A percentile compares a stretch with the other conserved stretches of the same genome.
Conservation (phyloP, 2,888 invertebrate genomes). For the Zhengitettix transpicula region DNA sequence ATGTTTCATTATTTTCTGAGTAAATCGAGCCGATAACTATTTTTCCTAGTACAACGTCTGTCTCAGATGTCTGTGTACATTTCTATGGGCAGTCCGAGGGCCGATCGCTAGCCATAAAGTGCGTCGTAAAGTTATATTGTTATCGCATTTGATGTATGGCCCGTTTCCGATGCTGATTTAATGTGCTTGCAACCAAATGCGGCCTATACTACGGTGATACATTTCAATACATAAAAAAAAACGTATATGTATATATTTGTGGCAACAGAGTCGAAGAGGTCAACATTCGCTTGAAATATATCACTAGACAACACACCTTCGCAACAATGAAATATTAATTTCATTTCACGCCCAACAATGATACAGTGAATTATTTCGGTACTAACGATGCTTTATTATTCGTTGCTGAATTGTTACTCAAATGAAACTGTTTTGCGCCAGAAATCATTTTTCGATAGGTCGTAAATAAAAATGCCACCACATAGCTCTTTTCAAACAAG, state of each 20-base stretch:
- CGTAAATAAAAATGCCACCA: too few species aligned
- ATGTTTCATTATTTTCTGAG: too few species aligned
- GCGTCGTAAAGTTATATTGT: not conserved
- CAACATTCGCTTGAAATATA: not conserved
- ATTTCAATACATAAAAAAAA: not conserved
- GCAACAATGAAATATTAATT: not conserved
- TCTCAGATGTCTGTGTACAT: too few species aligned
- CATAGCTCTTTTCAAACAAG: too few species aligned
- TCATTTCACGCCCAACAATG: not conserved
- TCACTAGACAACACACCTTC: not conserved
- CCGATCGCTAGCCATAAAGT: not conserved
- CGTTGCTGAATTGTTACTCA: too few species aligned
- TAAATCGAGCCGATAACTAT: too few species aligned
- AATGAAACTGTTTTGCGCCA: too few species aligned
- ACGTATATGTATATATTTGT: not conserved
- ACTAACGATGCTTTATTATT: too few species aligned
- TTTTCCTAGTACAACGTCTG: too few species aligned
- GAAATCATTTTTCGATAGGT: too few species aligned
- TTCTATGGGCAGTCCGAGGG: too few species aligned
- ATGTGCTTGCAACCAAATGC: not conserved
- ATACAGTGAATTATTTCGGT: too few species aligned
- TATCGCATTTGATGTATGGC: not conserved
- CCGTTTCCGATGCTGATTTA: not conserved
- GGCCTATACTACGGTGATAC: not conserved
- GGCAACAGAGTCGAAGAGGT: not conserved